Evolutionary conservation across 2,113 vertebrate genomes (phyloP), one percentile per base, ranked within the genome.

Genomic region (Vidua macroura): DNA sequence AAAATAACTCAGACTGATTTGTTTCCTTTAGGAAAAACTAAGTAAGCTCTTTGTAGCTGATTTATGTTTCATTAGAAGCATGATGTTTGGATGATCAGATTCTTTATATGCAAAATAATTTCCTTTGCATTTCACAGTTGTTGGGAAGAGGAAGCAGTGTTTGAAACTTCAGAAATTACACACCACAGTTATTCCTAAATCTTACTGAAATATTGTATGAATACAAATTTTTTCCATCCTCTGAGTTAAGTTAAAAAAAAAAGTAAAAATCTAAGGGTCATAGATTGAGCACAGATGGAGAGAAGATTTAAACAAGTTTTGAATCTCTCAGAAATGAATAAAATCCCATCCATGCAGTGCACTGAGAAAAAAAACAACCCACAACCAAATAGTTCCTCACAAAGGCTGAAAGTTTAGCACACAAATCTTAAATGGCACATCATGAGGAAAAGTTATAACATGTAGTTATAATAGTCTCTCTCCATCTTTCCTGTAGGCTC

Each of bases 1-100:
- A 97, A 96, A 97, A 96, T 95, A 97, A 97, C 93, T 88, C 63
- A 90, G 91, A 84, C 55, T 95, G 95, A 94, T 97, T 94, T 96
- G 92, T 89, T 96, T 94, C 92, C 95, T 95, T 95, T 92, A 92
- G 72, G 91, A 93, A 96, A 95, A 94, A 93, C 64, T 62, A 83
- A 91, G 84, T 64, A 83, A 95, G 85, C 69, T 74, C 90, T 95
- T 96, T 93, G 76, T 90, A 96, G 77, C 44, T 95, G 96, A 90
- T 93, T 89, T 86, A 77, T 84, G 80, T 91, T 94, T 90, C 80
- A 94, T 93, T 74, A 92, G 68, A 88, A 89, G 31, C 55, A 76
- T 27, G 78, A 76, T 66, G 68, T 90, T 91, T 88, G 87, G 52
- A 86, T 79, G 76, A 90, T 78, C 55, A 75, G n/a, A 88, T 91